phyloP scores from a whole-genome alignment of 2,113 vertebrate species.

The Agapornis roseicollis region DNA sequence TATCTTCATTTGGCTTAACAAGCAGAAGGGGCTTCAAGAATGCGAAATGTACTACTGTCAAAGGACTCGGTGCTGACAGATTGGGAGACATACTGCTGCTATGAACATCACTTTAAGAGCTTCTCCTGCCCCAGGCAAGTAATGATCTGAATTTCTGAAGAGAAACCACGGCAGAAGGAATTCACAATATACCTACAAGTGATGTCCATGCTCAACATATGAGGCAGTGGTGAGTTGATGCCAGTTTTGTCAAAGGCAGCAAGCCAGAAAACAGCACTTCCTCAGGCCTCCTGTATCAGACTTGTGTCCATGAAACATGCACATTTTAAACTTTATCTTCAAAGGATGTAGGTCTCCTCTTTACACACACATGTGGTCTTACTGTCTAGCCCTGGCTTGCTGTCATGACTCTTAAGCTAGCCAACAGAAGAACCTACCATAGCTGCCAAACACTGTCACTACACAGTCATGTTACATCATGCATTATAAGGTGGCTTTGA shows the following conservation, averaged over 20 bases:
- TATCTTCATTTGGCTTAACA: slow-evolving; percentile 12
- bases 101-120: not conserved
- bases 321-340: not conserved
- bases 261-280: not conserved
- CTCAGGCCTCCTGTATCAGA: not conserved
- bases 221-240: not conserved
- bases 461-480: not conserved
- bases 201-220: not conserved
- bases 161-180: not conserved
- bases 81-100: not conserved
- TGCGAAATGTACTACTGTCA: not conserved
- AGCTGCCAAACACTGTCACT: not conserved
- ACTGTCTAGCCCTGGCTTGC: not conserved
- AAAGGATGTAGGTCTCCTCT: not conserved
- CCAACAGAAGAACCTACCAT: not conserved
- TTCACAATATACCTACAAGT: not conserved
- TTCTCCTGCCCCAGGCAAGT: slow-evolving; percentile 27
- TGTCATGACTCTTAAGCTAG: not conserved
- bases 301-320: not conserved
- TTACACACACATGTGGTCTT: not conserved
- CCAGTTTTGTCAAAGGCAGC: not conserved
- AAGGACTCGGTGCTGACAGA: not conserved
- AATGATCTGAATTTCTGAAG: slow-evolving; percentile 14
- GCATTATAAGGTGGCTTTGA: not conserved
- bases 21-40: not conserved